Evolutionary conservation across 2,113 vertebrate genomes (phyloP), one percentile per base, ranked within the genome.

Genomic region (Rhipidura dahli): DNA sequence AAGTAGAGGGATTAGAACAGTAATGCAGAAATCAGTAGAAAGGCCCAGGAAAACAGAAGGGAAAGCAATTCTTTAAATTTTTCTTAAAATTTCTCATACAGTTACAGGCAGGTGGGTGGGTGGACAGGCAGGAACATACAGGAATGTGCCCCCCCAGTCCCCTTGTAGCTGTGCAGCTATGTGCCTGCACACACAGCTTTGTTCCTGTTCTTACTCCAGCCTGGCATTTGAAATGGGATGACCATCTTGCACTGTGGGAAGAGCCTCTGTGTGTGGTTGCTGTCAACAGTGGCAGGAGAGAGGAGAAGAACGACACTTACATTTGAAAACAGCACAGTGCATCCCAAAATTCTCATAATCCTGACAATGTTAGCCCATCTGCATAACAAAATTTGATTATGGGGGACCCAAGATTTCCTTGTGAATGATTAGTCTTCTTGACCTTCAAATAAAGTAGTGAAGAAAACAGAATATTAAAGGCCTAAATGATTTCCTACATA

Each of bases 241-340:
- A 33, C 14, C 21, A 47, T 9, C 53, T 77, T 28, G 20, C 24
- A 9, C 44, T 6, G 2, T 44, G 20, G 28, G 35, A 72, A 22
- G 31, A 69, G 3, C 1, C 0, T 56, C 20, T 45, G 3, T 27
- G 8, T 0, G 5, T 8, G 5, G 6, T 4, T 63, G 19, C 33
- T 76, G 27, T 35, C 17, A 44, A 18, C 7, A 54, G 17, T 15
- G 28, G 13, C 30, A 61, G 61, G 45, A 60, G 20, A 49, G n/a
- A 68, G 44, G 23, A 72, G 35, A 21, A 90, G 33, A 39, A 70
- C 14, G 26, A 37, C 8, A 7, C 10, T 35, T 30, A 21, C 23
- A 72, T 59, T 64, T 56, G 49, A 64, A 87, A 81, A 45, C 12
- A 61, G 9, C 17, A 4, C 2, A 27, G 24, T 50, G 7, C 22